These are phyloP conservation scores for Malachius bipustulatus DNA, from an alignment of 2,888 invertebrate genomes.

Conservation along the genomic window DNA sequence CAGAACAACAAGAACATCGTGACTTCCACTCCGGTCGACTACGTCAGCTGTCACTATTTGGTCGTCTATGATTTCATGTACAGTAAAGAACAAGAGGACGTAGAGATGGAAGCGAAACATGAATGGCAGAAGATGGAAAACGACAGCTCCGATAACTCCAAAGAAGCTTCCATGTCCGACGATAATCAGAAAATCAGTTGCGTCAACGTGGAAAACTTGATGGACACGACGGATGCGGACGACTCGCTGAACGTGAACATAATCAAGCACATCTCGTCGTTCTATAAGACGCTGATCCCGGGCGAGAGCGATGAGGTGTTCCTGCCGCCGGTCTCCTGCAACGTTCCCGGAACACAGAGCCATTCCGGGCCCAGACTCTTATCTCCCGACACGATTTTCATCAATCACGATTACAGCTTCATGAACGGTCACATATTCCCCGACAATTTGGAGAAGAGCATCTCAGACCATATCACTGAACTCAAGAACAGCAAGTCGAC, in stretches of 20 bases:
- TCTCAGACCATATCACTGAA: constrained; percentile 37
- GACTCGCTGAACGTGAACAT: constrained; percentile 13
- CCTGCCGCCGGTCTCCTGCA: constrained; percentile 26
- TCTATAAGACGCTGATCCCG: constrained; percentile 35
- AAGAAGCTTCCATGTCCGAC: constrained; percentile 17
- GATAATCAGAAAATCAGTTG: constrained; percentile 18
- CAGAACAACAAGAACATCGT: no score
- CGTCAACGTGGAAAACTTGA: constrained; percentile 21
- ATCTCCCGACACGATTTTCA: constrained; percentile 26
- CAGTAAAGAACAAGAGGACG: constrained; percentile 37
- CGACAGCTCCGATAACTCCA: constrained; percentile 7
- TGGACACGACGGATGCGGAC: constrained; percentile 7
- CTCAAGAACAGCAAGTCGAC: constrained; percentile 31
- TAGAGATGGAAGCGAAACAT: not conserved
- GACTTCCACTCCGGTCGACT: no score
- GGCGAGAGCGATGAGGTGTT: constrained; percentile 36
- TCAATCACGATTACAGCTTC: constrained; percentile 26
- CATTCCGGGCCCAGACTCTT: constrained; percentile 29
- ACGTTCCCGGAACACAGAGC: not conserved
- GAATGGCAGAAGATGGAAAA: constrained; percentile 8
- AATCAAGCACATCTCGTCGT: constrained; percentile 25
- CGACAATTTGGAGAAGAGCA: constrained; percentile 29
- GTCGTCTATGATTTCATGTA: constrained; percentile 61
- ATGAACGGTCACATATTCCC: constrained; percentile 25
- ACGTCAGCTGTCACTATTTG: constrained; percentile 41